A percentile compares a stretch with the other conserved stretches of the same genome.
Evolutionary conservation across 1,140 invertebrate species (phyloP).

Genomic region (Uloborus diversus): DNA sequence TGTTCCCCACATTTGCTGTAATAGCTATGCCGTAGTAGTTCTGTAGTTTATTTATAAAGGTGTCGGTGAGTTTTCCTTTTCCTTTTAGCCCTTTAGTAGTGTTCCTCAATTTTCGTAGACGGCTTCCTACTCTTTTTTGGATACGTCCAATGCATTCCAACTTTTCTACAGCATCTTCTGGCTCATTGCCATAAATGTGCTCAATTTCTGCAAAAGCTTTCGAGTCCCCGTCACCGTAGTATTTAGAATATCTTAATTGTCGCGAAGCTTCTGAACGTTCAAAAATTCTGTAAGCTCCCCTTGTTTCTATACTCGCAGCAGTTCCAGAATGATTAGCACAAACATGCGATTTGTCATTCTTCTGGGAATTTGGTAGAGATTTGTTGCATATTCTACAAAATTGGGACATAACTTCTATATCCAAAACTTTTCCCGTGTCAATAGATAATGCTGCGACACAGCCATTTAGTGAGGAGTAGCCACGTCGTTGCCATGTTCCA

Average conservation of each 20-base stretch:
- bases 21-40: neutral
- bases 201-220: neutral
- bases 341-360: neutral
- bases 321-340: neutral
- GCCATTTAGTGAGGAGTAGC: too few species aligned
- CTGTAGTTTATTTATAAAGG: neutral
- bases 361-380: neutral
- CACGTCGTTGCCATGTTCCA: neutral
- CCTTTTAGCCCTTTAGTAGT: neutral
- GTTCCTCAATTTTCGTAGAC: neutral
- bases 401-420: neutral
- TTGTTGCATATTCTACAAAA: neutral
- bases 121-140: neutral
- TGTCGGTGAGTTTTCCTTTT: neutral
- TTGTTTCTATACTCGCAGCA: too few species aligned
- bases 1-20: neutral
- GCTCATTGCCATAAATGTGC: neutral
- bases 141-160: neutral
- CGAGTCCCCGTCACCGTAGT: neutral
- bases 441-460: too few species aligned
- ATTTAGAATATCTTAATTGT: neutral
- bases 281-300: too few species aligned
- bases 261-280: neutral
- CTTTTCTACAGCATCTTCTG: neutral
- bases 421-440: neutral